phyloP scores from a whole-genome alignment of 2,797 vertebrate species.

The Otolemur crassicaudatus region DNA sequence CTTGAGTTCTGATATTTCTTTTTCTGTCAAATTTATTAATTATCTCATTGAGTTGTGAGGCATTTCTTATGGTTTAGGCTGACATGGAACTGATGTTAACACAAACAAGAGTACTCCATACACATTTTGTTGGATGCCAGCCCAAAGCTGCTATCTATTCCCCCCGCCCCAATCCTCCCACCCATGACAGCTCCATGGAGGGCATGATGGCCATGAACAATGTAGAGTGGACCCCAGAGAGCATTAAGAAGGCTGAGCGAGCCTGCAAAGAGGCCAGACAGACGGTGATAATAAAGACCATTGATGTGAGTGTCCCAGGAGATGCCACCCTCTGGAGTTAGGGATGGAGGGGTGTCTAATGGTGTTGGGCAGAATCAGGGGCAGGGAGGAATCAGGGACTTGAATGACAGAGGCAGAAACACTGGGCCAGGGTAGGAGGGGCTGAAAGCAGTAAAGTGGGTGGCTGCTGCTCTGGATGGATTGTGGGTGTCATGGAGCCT shows the following conservation, averaged over 20 bases:
- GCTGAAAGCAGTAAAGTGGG: background rate
- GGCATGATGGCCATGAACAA: conserved; percentile 79
- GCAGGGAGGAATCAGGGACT: background rate
- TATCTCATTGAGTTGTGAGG: background rate
- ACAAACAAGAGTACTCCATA: background rate
- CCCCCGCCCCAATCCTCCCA: rapidly evolving
- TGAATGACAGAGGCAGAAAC: background rate
- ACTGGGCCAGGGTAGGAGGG: background rate
- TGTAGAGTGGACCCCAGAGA: conserved; percentile 84
- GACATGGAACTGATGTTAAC: background rate
- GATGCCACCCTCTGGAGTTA: rapidly evolving
- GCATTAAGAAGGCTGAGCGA: conserved; percentile 80
- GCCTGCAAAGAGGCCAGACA: conserved; percentile 83
- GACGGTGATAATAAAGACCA: conserved; percentile 79
- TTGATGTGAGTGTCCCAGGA: conserved; percentile 72
- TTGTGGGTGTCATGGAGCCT: background rate
- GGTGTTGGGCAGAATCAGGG: background rate
- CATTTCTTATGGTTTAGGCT: background rate
- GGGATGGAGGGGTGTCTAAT: too few species aligned
- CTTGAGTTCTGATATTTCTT: background rate
- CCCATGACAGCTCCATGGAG: conserved; percentile 78
- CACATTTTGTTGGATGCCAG: background rate
- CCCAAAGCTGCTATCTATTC: background rate
- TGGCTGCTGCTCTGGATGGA: background rate
- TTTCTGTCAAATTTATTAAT: background rate